A percentile compares a stretch with the other conserved stretches of the same genome.
phyloP scores from a whole-genome alignment of 1,140 invertebrate species.

The Bemisia tabaci region DNA sequence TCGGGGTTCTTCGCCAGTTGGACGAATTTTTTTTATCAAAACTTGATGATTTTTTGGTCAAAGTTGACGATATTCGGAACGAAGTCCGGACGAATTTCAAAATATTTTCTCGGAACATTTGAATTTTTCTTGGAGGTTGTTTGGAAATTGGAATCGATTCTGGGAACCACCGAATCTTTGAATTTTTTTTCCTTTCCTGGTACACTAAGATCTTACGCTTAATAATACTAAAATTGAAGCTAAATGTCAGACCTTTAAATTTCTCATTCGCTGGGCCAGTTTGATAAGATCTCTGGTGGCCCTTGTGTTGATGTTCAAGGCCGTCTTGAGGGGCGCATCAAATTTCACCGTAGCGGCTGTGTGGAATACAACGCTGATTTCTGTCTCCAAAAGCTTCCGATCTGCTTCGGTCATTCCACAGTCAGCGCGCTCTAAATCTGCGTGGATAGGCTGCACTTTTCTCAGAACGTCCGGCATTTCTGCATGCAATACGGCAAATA shows the following conservation, averaged over 20 bases:
- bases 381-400: slow-evolving; percentile 39
- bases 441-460: slow-evolving; percentile 31
- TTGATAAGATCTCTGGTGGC: slow-evolving; percentile 43
- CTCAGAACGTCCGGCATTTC: slow-evolving; percentile 15
- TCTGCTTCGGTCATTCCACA: slow-evolving; percentile 45
- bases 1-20: too few relatives aligned
- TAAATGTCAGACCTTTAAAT: slow-evolving; percentile 52
- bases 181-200: too few relatives aligned
- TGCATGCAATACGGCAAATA: slow-evolving; percentile 14
- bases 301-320: slow-evolving; percentile 43
- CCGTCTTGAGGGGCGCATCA: slow-evolving; percentile 57
- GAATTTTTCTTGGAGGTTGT: too few relatives aligned
- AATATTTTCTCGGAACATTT: too few relatives aligned
- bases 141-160: too few relatives aligned
- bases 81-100: too few relatives aligned
- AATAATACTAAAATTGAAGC: too few relatives aligned
- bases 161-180: too few relatives aligned
- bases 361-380: slow-evolving; percentile 64
- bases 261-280: slow-evolving; percentile 45
- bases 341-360: slow-evolving; percentile 78
- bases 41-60: too few relatives aligned
- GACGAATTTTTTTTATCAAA: too few relatives aligned
- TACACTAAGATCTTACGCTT: too few relatives aligned
- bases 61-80: too few relatives aligned
- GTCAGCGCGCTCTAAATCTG: slow-evolving; percentile 37